Percentiles rank a stretch among this genome's conserved stretches.
Conservation (phyloP, 2,888 invertebrate species). For the Parnassius glacialis region DNA sequence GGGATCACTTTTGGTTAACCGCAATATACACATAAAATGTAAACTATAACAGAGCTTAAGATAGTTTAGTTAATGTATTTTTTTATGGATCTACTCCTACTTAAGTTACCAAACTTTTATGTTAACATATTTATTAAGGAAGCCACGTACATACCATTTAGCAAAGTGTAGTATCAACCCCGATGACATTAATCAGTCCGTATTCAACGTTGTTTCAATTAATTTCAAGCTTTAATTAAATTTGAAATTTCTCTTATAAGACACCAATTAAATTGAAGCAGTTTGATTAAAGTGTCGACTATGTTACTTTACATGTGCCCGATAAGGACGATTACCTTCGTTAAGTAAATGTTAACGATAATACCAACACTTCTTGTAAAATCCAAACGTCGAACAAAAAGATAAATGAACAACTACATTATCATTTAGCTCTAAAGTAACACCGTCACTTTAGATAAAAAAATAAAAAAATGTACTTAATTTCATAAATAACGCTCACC, state of each 20-base stretch:
- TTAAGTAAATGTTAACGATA: slow-evolving; percentile 57
- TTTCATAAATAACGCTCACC: slow-evolving; percentile 10
- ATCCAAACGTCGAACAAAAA: slow-evolving; percentile 33
- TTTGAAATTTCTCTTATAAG: slow-evolving; percentile 52
- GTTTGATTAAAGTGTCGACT: slow-evolving; percentile 61
- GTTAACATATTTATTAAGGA: slow-evolving; percentile 51
- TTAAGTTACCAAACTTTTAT: neutral
- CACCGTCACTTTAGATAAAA: slow-evolving; percentile 43
- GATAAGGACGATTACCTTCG: slow-evolving; percentile 56
- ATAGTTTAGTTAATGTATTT: neutral
- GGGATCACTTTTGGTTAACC: slow-evolving; percentile 34
- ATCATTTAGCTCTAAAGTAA: slow-evolving; percentile 50
- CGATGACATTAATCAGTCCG: slow-evolving; percentile 53
- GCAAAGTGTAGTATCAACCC: slow-evolving; percentile 30
- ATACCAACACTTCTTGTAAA: slow-evolving; percentile 42
- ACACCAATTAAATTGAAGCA: slow-evolving; percentile 62
- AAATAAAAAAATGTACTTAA: slow-evolving; percentile 20
- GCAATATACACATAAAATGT: slow-evolving; percentile 6
- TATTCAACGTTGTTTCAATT: slow-evolving; percentile 53
- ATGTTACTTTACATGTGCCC: slow-evolving; percentile 54
- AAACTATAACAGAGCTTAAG: slow-evolving; percentile 2
- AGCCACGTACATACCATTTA: slow-evolving; percentile 32
- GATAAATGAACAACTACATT: slow-evolving; percentile 37
- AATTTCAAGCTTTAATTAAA: slow-evolving; percentile 63
- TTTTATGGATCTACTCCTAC: neutral